These are phyloP conservation scores for Gisinianus flammeolus DNA, from an alignment of 2,888 invertebrate species.

Conservation along the genomic window DNA sequence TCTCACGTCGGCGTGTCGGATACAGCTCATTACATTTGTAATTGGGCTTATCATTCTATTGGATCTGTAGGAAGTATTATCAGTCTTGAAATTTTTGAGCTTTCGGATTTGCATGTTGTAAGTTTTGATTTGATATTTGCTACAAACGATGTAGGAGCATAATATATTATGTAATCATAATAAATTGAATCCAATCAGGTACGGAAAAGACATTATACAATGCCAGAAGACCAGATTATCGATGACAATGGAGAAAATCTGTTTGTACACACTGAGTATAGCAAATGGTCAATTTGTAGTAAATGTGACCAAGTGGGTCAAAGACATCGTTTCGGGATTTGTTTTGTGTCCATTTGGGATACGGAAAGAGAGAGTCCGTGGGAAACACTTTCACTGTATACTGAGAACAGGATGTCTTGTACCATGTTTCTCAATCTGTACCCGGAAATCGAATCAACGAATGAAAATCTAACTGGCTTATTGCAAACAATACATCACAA, in stretches of 20 bases:
- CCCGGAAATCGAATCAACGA: neutral
- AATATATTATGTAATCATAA: neutral
- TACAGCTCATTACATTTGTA: neutral
- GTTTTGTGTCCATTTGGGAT: neutral
- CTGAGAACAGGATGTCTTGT: neutral
- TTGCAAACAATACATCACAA: neutral
- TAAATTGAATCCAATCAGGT: neutral
- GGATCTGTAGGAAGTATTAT: neutral
- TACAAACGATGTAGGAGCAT: no score
- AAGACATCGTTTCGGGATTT: slow-evolving; percentile 1
- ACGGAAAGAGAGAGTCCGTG: neutral
- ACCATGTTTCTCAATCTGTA: slow-evolving; percentile 4
- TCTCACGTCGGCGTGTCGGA: neutral
- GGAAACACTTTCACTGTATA: neutral
- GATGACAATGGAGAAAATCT: neutral
- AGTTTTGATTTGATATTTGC: no score
- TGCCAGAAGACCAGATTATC: neutral
- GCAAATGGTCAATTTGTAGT: neutral
- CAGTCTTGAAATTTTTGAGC: neutral
- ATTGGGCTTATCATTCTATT: neutral
- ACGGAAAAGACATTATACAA: neutral
- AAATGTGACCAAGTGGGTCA: neutral
- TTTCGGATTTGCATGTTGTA: neutral
- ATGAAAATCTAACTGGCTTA: neutral
- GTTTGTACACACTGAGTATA: neutral